phyloP scores from a whole-genome alignment of 2,797 vertebrate species.

The Poeciliopsis paucimaculata region DNA sequence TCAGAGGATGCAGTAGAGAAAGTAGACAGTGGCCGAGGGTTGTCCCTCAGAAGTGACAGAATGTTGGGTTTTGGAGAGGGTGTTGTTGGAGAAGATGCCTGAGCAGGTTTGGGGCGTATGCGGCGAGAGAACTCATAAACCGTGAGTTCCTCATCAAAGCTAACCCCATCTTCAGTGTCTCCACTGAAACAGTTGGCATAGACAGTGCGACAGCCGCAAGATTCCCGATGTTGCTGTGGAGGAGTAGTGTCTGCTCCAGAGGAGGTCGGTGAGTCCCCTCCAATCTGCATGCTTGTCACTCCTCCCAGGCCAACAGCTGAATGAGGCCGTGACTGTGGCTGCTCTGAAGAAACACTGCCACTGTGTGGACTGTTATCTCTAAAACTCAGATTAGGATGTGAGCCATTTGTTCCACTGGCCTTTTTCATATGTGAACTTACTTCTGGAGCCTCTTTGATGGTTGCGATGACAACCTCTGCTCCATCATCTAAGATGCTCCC shows the following conservation, averaged over 20 bases:
- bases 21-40: slow-evolving; percentile 83
- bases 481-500: slow-evolving; percentile 77
- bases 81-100: slow-evolving; percentile 59
- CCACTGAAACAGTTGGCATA: slow-evolving; percentile 92
- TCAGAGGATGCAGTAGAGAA: slow-evolving; percentile 81
- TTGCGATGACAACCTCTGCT: slow-evolving; percentile 80
- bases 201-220: slow-evolving; percentile 89
- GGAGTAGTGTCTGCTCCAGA: slow-evolving; percentile 66
- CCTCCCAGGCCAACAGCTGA: slow-evolving; percentile 75
- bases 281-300: slow-evolving; percentile 69
- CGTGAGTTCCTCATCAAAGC: slow-evolving; percentile 80
- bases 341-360: slow-evolving; percentile 77
- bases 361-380: slow-evolving; percentile 59
- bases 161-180: slow-evolving; percentile 78
- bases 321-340: slow-evolving; percentile 80
- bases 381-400: slow-evolving; percentile 66
- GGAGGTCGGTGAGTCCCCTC: slow-evolving; percentile 71
- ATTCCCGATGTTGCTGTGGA: slow-evolving; percentile 75
- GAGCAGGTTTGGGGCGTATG: slow-evolving; percentile 71
- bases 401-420: slow-evolving; percentile 65
- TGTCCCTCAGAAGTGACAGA: slow-evolving; percentile 81
- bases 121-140: slow-evolving; percentile 76
- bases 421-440: slow-evolving; percentile 72
- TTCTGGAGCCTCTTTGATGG: slow-evolving; percentile 82
- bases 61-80: slow-evolving; percentile 76